Evolutionary conservation across 1,140 invertebrate genomes (phyloP), one percentile per base, ranked within the genome.

Genomic region (Cryptotermes secundus): DNA sequence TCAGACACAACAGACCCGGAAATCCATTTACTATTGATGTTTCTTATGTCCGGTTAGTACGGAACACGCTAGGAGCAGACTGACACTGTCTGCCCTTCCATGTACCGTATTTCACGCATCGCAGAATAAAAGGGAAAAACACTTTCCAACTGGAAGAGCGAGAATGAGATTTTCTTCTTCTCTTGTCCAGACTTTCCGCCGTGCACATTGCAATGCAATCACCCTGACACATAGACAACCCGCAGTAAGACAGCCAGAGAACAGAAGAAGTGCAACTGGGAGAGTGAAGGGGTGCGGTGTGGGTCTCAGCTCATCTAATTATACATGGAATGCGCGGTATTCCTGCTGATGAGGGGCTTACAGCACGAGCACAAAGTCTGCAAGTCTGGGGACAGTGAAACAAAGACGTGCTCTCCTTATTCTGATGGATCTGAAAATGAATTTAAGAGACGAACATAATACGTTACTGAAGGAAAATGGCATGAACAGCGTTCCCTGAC

Each of bases 291-390:
- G 31, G n/a, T 72, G 2, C 31, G 59, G 59, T 31, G 59, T 12
- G 59, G 26, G 59, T 7, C 26, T 31, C 59, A 31, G 26, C 59
- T 31, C 59, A 72, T 72, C 59, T 72, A 81, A 81, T 81, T 81
- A 81, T 49, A 16, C 80, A 1, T 26, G 80, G 80, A 81, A 81
- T 81, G 80, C 16, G 34, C n/a, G 80, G 80, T 12, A 81, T 81
- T 81, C 80, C 34, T 35, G 80, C 6, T 35, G 34, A 49, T 14
- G n/a, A 6, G 26, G n/a, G 31, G 26, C 59, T 16, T 22, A 19
- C 14, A 19, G 45, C 1, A 14, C 16, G 45, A 49, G 19, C 45
- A 19, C 45, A 49, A 49, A 49, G 45, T 1, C 14, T 49, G 45
- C 14, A 22, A 49, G 45, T 22, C 45, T 19, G 45, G 16, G 14